These are phyloP conservation scores for Myotis myotis DNA, from an alignment of 2,797 vertebrate genomes.

Conservation along the genomic window DNA sequence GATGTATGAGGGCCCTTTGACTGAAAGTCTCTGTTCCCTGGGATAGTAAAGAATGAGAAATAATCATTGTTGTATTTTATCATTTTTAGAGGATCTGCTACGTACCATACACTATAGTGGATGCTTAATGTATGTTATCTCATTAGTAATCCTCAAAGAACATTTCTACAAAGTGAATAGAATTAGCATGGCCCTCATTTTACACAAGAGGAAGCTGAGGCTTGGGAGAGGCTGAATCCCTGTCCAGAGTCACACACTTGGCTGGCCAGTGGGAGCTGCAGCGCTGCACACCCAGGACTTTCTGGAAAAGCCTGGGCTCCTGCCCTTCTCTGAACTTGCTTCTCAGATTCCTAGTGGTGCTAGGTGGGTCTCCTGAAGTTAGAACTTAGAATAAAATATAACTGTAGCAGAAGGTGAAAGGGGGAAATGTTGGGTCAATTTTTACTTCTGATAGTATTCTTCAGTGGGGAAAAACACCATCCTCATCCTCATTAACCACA, in stretches of 20 bases:
- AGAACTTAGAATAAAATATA: not conserved
- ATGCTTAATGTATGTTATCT: not conserved
- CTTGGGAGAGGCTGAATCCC: conserved; percentile 46
- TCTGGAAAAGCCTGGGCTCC: not conserved
- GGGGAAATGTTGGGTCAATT: conserved; percentile 42
- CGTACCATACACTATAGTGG: not conserved
- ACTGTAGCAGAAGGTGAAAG: conserved; percentile 13
- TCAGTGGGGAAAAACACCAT: conserved; percentile 72
- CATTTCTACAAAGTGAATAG: not conserved
- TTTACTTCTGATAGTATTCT: conserved; percentile 54
- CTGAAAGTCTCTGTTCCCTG: not conserved
- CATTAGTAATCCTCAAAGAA: not conserved
- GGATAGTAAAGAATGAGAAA: not conserved
- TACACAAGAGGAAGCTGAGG: conserved; percentile 58
- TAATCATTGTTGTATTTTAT: not conserved
- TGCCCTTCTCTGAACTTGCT: not conserved
- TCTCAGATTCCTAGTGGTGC: not conserved
- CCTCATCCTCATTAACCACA: conserved; percentile 77
- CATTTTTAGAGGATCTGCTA: not conserved
- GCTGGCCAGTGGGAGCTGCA: not conserved
- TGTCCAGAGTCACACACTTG: conserved; percentile 58
- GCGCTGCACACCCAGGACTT: not conserved
- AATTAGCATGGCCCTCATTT: conserved; percentile 1
- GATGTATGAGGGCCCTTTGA: not conserved
- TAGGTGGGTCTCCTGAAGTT: not conserved